Evolutionary conservation across 1,140 invertebrate species (phyloP), one percentile per base, ranked within the genome.

Genomic region (Zaprionus capensis): DNA sequence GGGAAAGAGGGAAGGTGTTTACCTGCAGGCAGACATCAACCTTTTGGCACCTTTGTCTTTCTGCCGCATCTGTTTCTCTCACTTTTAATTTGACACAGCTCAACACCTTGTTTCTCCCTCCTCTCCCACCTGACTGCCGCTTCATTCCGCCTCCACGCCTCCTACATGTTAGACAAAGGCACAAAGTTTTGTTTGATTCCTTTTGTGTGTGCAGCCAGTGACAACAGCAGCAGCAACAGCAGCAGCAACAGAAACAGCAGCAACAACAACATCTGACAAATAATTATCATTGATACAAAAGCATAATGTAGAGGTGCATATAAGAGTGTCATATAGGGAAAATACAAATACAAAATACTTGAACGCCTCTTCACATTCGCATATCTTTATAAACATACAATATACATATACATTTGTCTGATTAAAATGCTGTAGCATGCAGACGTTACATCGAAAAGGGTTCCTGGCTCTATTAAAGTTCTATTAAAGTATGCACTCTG

Each of bases 251-350:
- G 41, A 68, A 65, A 24, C 24, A 24, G 55, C 58, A 78, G 71
- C 71, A 78, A 55, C 68, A 61, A 46, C 73, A 65, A 62, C 57
- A 61, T 41, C 61, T 70, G 66, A 75, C 71, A 88, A 88, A 90
- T 90, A 90, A 90, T 90, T 90, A 90, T 90, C 81, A 90, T 90
- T 90, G 85, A 90, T 90, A 90, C 85, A 90, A 90, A 90, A 90
- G 85, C 78, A 73, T 67, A 82, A 65, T 65, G 34, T 34, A 78
- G 15, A 41, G 63, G 53, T 44, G n/a, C 51, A 58, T 62, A 67
- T 68, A 26, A 7, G 49, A 49, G 59, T 66, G 4, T 38, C 36
- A 64, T 68, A 56, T 36, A 71, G 22, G 34, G 57, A 75, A 61
- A 61, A 71, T 80, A 81, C 72, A 78, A 85, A 81, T 78, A 79